phyloP scores from a whole-genome alignment of 2,888 invertebrate species.

The Drosophila quinaria region DNA sequence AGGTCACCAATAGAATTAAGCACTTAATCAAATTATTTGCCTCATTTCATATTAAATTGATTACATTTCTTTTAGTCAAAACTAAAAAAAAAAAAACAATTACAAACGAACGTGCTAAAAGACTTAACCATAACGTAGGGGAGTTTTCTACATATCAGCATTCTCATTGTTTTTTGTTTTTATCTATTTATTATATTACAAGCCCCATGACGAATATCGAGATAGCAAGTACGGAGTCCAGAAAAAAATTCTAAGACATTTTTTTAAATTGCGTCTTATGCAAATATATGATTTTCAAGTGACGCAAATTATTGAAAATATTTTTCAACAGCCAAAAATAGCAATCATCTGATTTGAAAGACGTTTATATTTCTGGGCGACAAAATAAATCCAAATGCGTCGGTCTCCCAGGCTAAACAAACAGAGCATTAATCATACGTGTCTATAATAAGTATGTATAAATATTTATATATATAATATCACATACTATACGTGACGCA shows the following conservation, averaged over 20 bases:
- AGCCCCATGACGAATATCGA: conserved; percentile 18
- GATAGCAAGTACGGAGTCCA: conserved; percentile 5
- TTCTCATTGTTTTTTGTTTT: background rate
- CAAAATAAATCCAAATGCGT: conserved; percentile 33
- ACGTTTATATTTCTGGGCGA: conserved; percentile 22
- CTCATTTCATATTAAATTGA: conserved; percentile 10
- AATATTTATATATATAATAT: background rate
- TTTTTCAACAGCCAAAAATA: conserved; percentile 42
- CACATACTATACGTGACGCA: conserved; percentile 23
- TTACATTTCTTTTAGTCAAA: conserved; percentile 11
- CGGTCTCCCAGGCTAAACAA: conserved; percentile 12
- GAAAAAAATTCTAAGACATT: background rate
- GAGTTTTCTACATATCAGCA: conserved; percentile 38
- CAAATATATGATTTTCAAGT: conserved; percentile 25
- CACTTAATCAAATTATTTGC: conserved; percentile 24
- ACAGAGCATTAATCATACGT: conserved; percentile 47
- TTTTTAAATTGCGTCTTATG: conserved; percentile 16
- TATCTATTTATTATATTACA: conserved; percentile 6
- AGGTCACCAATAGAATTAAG: conserved; percentile 15
- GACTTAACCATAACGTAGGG: background rate
- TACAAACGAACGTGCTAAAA: conserved; percentile 6
- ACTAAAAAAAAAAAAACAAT: background rate
- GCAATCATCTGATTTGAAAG: conserved; percentile 36
- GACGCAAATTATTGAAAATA: conserved; percentile 53
- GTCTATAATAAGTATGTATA: conserved; percentile 37